phyloP scores from a whole-genome alignment of 2,113 vertebrate genomes.

The human (Homo sapiens) region DNA sequence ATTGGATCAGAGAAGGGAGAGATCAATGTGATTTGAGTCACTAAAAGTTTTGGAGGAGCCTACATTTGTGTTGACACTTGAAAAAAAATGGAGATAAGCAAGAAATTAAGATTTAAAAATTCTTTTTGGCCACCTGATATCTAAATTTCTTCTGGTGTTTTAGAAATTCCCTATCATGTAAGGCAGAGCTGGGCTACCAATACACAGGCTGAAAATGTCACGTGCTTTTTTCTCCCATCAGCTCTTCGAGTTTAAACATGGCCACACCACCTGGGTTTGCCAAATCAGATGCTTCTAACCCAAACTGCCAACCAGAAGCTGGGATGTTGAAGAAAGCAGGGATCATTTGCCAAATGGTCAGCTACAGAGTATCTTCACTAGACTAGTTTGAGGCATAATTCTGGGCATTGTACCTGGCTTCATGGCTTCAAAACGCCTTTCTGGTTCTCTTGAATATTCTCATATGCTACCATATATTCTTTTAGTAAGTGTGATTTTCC shows the following conservation, averaged over 20 bases:
- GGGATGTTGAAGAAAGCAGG: background rate
- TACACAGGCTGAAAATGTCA: background rate
- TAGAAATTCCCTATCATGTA: background rate
- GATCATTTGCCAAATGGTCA: background rate
- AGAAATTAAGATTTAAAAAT: background rate
- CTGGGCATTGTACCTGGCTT: background rate
- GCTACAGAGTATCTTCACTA: background rate
- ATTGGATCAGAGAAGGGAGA: conserved; percentile 12
- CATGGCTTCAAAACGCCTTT: background rate
- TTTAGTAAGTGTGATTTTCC: background rate
- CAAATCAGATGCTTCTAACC: background rate
- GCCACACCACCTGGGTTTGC: background rate
- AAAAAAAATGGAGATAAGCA: background rate
- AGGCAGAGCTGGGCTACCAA: background rate
- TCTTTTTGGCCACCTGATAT: background rate
- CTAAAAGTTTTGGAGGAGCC: background rate
- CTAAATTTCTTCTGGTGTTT: background rate
- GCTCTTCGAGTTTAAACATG: background rate
- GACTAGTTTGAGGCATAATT: background rate
- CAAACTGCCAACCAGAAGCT: background rate
- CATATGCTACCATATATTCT: background rate
- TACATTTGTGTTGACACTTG: background rate
- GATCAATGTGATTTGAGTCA: conserved; percentile 21
- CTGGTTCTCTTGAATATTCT: background rate
- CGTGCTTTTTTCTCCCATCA: background rate